These are phyloP conservation scores for Siphlonurus alternatus DNA, from an alignment of 2,888 invertebrate genomes.

Conservation along the genomic window DNA sequence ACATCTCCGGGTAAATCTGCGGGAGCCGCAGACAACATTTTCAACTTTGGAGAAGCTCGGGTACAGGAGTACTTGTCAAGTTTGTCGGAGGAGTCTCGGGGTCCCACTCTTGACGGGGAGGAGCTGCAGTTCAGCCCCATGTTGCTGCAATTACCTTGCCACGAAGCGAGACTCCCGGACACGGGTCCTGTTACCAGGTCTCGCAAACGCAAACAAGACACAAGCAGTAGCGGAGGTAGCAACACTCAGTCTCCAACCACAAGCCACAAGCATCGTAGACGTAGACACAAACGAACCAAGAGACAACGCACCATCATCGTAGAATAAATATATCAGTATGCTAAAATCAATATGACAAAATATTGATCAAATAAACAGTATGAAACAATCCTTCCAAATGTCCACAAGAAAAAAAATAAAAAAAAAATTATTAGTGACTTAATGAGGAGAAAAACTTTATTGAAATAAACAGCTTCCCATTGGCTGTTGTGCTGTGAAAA, in stretches of 20 bases:
- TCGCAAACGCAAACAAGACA: conserved; percentile 5
- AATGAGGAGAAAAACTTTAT: background rate
- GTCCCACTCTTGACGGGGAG: background rate
- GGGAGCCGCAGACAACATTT: conserved; percentile 21
- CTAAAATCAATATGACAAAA: background rate
- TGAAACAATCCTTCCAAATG: too few relatives aligned
- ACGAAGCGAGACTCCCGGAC: background rate
- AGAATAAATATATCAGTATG: background rate
- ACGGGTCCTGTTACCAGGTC: conserved; percentile 8
- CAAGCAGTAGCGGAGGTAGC: background rate
- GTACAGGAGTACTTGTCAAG: conserved; percentile 33
- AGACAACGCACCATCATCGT: background rate
- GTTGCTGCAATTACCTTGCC: background rate
- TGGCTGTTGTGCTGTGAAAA: background rate
- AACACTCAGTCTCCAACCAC: background rate
- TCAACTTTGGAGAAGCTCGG: conserved; percentile 30
- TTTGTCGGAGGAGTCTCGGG: conserved; percentile 21
- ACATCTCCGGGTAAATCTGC: conserved; percentile 5
- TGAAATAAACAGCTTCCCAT: background rate
- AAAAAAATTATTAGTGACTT: background rate
- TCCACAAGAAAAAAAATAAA: too few relatives aligned
- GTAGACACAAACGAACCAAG: background rate
- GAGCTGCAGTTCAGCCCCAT: background rate
- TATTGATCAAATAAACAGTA: too few relatives aligned
- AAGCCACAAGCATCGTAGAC: background rate